A percentile compares a stretch with the other conserved stretches of the same genome.
Evolutionary conservation across 2,888 invertebrate species (phyloP).

Genomic region (Eupithecia subumbrata): DNA sequence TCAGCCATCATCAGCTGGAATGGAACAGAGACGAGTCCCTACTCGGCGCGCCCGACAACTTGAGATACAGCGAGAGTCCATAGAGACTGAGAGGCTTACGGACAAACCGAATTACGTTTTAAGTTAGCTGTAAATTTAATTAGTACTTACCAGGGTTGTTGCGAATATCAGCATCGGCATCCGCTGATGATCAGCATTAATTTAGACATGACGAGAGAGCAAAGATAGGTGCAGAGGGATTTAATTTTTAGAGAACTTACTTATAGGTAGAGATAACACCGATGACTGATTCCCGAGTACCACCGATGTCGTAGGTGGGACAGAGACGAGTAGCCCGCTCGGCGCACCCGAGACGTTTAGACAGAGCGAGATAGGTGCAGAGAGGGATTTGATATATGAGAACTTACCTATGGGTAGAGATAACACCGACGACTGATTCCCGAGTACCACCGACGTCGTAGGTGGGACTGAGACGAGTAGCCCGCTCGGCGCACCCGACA

Average conservation of each 20-base stretch:
- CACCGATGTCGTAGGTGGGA: slow-evolving; percentile 82
- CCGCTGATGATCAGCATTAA: too few species aligned
- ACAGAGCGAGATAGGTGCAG: slow-evolving; percentile 93
- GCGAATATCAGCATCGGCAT: too few species aligned
- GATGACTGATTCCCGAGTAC: slow-evolving; percentile 83
- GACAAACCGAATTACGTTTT: too few species aligned
- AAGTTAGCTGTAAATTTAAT: too few species aligned
- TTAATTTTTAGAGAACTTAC: too few species aligned
- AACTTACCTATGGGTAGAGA: slow-evolving; percentile 85
- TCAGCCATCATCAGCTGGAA: slow-evolving; percentile 57
- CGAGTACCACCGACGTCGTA: slow-evolving; percentile 77
- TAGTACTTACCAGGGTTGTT: too few species aligned
- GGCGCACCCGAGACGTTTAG: slow-evolving; percentile 88
- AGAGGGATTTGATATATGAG: slow-evolving; percentile 65
- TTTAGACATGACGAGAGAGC: slow-evolving; percentile 79
- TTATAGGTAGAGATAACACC: slow-evolving; percentile 51
- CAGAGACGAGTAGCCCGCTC: slow-evolving; percentile 87
- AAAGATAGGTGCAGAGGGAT: slow-evolving; percentile 92
- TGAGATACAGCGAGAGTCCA: too few species aligned
- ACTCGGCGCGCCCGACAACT: slow-evolving; percentile 64
- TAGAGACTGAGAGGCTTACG: too few species aligned
- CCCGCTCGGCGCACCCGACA: slow-evolving; percentile 87
- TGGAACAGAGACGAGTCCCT: slow-evolving; percentile 85
- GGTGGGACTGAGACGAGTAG: slow-evolving; percentile 88
- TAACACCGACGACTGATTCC: slow-evolving; percentile 84